A percentile compares a stretch with the other conserved stretches of the same genome.
These are phyloP conservation scores for Drosophila baimaii DNA, from an alignment of 1,140 invertebrate species.

Conservation along the genomic window DNA sequence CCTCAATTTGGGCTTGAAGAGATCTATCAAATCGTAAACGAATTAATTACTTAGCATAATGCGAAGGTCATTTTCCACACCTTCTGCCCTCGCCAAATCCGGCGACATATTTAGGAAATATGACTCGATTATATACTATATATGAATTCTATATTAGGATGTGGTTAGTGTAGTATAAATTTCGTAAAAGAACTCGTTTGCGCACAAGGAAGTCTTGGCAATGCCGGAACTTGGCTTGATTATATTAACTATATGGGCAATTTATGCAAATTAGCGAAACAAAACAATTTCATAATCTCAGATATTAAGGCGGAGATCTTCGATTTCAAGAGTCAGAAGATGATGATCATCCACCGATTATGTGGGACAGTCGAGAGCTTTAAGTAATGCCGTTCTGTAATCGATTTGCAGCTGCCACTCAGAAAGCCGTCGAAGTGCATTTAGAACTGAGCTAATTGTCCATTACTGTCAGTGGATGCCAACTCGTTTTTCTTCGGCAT, in stretches of 20 bases:
- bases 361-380: conserved; percentile 25
- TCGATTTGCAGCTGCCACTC: conserved; percentile 40
- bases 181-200: conserved; percentile 65
- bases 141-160: conserved; percentile 60
- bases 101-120: conserved; percentile 60
- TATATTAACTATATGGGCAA: conserved; percentile 49
- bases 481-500: conserved; percentile 57
- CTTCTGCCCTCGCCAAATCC: background rate
- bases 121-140: conserved; percentile 29
- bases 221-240: conserved; percentile 56
- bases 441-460: conserved; percentile 72
- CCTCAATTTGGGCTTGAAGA: conserved; percentile 33
- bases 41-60: conserved; percentile 53
- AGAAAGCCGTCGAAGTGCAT: conserved; percentile 38
- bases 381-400: conserved; percentile 20
- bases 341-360: conserved; percentile 25
- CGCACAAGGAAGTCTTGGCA: conserved; percentile 64
- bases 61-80: conserved; percentile 48
- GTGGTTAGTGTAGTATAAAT: conserved; percentile 21
- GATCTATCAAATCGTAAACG: conserved; percentile 38
- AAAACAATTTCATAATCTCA: conserved; percentile 33
- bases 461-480: conserved; percentile 53
- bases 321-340: background rate
- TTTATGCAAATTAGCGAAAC: conserved; percentile 64
- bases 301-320: conserved; percentile 17